Base-by-base conservation (phyloP, 2,888 invertebrate genomes). In the Alsophila aescularia region DNA sequence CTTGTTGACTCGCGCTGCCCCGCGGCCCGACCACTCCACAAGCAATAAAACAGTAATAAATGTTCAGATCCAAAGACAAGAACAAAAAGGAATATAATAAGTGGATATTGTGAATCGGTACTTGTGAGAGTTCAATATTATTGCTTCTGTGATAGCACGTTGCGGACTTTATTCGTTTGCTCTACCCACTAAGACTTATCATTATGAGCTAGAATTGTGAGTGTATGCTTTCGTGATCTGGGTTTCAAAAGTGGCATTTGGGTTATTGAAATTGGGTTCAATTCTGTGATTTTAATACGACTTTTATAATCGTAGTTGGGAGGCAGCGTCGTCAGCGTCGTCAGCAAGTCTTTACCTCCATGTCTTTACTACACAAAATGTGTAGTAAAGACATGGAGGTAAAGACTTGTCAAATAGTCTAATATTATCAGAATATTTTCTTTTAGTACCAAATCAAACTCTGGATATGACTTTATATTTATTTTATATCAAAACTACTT, bases 21-120 rank as follows among this genome's bases (percentile, higher is more conserved):
- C 77, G 73, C 79, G 78, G 82, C 84, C 81, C 75, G 75, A 85
- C 83, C 87, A 82, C 84, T 88, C 78, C 81, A 82, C 87, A 80
- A 85, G 85, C 89, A 90, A 90, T 90, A 90, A 90, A 87, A 85
- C 81, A 84, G 90, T 90, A 90, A 90, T 90, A 90, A 90, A 90
- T 89, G 90, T 86, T 90, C 85, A 75, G 84, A 80, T 82, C 82
- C 75, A 79, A 85, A 87, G 85, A 82, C 77, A 83, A 79, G 81
- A 85, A 83, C 80, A 83, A 87, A 87, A 88, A 83, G 69, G 77
- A 78, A 82, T 82, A 86, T 85, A 82, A 85, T 85, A 87, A 88
- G 86, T 85, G 78, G 87, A 88, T 87, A 87, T 86, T 84, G 85
- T 85, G 83, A 78, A 84, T 81, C 76, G 79, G 75, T 82, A 69